A percentile compares a stretch with the other conserved stretches of the same genome.
These are phyloP conservation scores for Phallusia fumigata DNA, from an alignment of 23 tunicate species.

Conservation along the genomic window DNA sequence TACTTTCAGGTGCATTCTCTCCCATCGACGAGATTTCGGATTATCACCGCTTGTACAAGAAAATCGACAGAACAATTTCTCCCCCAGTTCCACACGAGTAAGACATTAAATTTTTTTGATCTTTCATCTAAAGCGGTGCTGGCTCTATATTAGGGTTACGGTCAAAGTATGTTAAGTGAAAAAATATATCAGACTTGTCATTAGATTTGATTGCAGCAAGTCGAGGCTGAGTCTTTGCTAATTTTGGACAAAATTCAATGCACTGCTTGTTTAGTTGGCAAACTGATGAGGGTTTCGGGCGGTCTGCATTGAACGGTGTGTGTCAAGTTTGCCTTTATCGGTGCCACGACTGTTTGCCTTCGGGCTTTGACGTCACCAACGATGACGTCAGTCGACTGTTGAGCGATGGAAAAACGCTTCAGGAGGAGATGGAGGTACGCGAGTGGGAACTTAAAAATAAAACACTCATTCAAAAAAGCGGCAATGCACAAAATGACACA, in stretches of 20 bases:
- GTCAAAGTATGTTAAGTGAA: too few relatives aligned
- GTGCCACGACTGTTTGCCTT: conserved; percentile 29
- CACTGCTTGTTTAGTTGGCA: conserved; percentile 33
- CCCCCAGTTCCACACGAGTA: not conserved
- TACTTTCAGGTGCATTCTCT: not conserved
- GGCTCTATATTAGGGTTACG: too few relatives aligned
- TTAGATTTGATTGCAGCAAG: too few relatives aligned
- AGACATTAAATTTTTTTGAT: not conserved
- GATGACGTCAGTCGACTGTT: conserved; percentile 19
- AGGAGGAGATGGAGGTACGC: conserved; percentile 24
- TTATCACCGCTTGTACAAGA: not conserved
- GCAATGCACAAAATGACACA: not conserved
- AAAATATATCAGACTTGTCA: too few relatives aligned
- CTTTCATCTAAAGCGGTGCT: too few relatives aligned
- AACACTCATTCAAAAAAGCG: not conserved
- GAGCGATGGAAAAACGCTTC: not conserved
- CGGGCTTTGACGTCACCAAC: conserved; percentile 25
- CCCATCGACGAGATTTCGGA: not conserved
- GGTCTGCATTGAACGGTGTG: conserved; percentile 51
- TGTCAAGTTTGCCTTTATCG: conserved; percentile 25
- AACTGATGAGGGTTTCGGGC: conserved; percentile 51
- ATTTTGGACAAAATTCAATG: too few relatives aligned
- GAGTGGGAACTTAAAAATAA: too few relatives aligned
- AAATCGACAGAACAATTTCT: not conserved
- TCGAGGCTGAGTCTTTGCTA: too few relatives aligned